These are phyloP conservation scores for Todus mexicanus DNA, from an alignment of 2,797 vertebrate genomes.

Conservation along the genomic window DNA sequence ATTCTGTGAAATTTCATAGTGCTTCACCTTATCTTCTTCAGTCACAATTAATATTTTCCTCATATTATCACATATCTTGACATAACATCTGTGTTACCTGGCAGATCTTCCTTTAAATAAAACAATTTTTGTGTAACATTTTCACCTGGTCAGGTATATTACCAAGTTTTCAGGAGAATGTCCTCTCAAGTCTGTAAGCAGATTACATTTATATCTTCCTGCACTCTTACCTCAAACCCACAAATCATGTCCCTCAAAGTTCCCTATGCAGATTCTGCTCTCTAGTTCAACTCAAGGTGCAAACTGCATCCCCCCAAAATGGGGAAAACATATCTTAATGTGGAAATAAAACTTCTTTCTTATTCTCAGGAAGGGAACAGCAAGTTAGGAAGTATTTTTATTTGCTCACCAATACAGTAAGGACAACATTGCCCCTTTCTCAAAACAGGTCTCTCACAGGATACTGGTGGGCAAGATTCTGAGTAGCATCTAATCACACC, in stretches of 20 bases:
- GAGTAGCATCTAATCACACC: conserved; percentile 87
- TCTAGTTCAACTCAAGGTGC: not conserved
- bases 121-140: not conserved
- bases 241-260: not conserved
- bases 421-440: conserved; percentile 90
- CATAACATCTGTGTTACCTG: not conserved
- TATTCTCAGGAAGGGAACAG: not conserved
- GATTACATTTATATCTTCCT: not conserved
- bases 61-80: not conserved
- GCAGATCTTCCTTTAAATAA: not conserved
- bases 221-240: not conserved
- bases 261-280: not conserved
- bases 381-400: not conserved
- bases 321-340: not conserved
- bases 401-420: conserved; percentile 86
- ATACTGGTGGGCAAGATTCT: conserved; percentile 84
- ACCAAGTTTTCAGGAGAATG: not conserved
- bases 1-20: not conserved
- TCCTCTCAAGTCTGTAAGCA: not conserved
- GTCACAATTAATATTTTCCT: not conserved
- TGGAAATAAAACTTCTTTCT: not conserved
- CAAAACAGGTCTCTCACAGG: conserved; percentile 84
- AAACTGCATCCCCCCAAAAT: not conserved
- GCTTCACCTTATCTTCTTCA: not conserved
- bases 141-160: not conserved